phyloP scores from a whole-genome alignment of 1,140 invertebrate genomes.

The Berghia stephanieae region DNA sequence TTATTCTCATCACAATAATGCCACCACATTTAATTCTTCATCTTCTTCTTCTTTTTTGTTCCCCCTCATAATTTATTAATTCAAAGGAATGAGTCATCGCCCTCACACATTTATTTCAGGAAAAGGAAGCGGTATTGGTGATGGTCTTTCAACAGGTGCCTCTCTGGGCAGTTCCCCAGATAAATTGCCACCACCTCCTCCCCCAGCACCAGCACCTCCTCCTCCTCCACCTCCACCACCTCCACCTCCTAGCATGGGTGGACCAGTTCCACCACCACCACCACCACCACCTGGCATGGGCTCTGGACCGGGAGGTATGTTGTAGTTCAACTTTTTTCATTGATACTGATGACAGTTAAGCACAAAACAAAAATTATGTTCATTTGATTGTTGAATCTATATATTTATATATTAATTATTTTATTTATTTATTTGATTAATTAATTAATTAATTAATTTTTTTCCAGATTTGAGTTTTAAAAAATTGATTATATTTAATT shows the following conservation, averaged over 20 bases:
- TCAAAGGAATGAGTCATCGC: no score
- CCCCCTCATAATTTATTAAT: no score
- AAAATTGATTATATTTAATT: not conserved
- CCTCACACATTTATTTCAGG: no score
- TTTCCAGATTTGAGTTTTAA: not conserved
- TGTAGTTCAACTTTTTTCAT: no score
- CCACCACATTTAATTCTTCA: no score
- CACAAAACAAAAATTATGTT: no score
- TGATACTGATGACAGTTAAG: no score
- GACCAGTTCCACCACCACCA: slow-evolving; percentile 44
- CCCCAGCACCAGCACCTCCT: slow-evolving; percentile 48
- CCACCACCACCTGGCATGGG: slow-evolving; percentile 50
- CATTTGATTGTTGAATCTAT: no score
- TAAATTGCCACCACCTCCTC: slow-evolving; percentile 40
- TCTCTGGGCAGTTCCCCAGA: slow-evolving; percentile 35
- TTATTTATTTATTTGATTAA: not conserved
- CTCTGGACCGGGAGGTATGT: slow-evolving; percentile 35
- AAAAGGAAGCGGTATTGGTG: no score
- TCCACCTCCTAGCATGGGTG: slow-evolving; percentile 56
- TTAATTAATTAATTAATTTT: slow-evolving; percentile 5
- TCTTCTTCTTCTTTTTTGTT: no score
- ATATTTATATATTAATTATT: no score
- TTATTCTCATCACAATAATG: no score
- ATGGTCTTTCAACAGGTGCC: slow-evolving; percentile 34
- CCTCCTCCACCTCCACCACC: slow-evolving; percentile 62